A percentile compares a stretch with the other conserved stretches of the same genome.
phyloP scores from a whole-genome alignment of 53 echinoderm and acorn worm species.

The Crossaster papposus region DNA sequence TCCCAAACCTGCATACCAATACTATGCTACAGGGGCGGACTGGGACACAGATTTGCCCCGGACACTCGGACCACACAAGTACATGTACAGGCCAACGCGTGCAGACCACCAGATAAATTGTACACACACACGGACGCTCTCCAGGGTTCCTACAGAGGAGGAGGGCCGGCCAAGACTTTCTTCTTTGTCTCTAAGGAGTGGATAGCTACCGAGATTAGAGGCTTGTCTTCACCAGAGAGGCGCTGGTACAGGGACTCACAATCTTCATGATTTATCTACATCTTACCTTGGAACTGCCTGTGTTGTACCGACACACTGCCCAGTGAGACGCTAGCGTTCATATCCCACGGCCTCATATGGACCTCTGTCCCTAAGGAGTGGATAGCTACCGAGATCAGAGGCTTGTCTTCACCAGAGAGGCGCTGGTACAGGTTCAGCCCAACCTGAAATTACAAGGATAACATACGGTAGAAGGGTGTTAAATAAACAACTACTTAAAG shows the following conservation, averaged over 20 bases:
- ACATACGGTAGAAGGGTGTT: background rate
- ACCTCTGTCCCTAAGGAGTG: constrained; percentile 75
- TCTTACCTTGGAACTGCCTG: constrained; percentile 84
- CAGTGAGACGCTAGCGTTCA: constrained; percentile 72
- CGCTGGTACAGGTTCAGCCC: constrained; percentile 76
- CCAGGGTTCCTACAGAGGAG: no score
- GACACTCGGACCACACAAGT: no score
- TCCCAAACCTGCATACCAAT: no score
- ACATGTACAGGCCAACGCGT: no score
- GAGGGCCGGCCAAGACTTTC: no score
- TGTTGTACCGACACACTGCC: constrained; percentile 90
- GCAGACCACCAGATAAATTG: no score
- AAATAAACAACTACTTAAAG: background rate
- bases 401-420: constrained; percentile 69
- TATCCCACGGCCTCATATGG: constrained; percentile 75
- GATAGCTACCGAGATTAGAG: constrained; percentile 78
- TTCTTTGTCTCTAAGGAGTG: constrained; percentile 70
- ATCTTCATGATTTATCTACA: background rate
- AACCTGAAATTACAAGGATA: constrained; percentile 55
- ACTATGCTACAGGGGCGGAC: no score
- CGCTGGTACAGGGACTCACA: background rate
- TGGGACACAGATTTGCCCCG: no score
- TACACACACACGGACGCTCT: no score
- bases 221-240: constrained; percentile 69
- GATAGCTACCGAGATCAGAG: constrained; percentile 79